Conservation (phyloP, 2,888 invertebrate genomes). For the Vesta saturnalis region DNA sequence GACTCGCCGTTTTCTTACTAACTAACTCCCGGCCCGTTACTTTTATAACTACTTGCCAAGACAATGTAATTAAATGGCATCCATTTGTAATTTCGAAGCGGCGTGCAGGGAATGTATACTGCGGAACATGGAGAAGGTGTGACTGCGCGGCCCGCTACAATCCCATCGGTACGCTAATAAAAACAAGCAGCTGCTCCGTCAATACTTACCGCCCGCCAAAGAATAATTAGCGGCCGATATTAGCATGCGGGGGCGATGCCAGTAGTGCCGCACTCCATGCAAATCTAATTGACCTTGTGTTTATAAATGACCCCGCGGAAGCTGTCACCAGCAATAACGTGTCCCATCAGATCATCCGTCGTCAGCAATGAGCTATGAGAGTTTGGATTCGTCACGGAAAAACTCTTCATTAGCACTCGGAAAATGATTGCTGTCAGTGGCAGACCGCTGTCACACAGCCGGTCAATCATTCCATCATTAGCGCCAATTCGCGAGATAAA, state of each 20-base stretch:
- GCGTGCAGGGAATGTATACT: slow-evolving; percentile 62
- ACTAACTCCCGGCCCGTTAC: slow-evolving; percentile 59
- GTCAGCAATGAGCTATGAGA: slow-evolving; percentile 59
- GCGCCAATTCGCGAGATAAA: slow-evolving; percentile 39
- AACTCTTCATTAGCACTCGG: slow-evolving; percentile 63
- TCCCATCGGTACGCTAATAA: slow-evolving; percentile 59
- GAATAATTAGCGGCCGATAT: slow-evolving; percentile 59
- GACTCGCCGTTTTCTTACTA: slow-evolving; percentile 52
- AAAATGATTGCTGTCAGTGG: slow-evolving; percentile 61
- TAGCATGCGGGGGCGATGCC: slow-evolving; percentile 51
- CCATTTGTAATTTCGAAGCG: slow-evolving; percentile 63
- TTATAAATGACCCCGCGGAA: slow-evolving; percentile 61
- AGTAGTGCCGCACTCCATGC: slow-evolving; percentile 48
- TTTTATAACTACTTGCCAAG: slow-evolving; percentile 63
- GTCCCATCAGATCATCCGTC: slow-evolving; percentile 59
- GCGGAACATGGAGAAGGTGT: slow-evolving; percentile 63
- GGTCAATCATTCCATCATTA: slow-evolving; percentile 61
- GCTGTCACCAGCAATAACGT: slow-evolving; percentile 62
- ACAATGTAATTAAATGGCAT: slow-evolving; percentile 64
- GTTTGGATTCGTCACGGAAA: slow-evolving; percentile 58
- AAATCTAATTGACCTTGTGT: slow-evolving; percentile 62
- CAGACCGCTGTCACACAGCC: slow-evolving; percentile 55
- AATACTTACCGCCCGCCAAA: slow-evolving; percentile 57
- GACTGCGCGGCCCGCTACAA: slow-evolving; percentile 59
- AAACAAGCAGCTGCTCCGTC: slow-evolving; percentile 61